These are phyloP conservation scores for Eidolon dupreanum DNA, from an alignment of 2,797 vertebrate genomes.

Conservation along the genomic window DNA sequence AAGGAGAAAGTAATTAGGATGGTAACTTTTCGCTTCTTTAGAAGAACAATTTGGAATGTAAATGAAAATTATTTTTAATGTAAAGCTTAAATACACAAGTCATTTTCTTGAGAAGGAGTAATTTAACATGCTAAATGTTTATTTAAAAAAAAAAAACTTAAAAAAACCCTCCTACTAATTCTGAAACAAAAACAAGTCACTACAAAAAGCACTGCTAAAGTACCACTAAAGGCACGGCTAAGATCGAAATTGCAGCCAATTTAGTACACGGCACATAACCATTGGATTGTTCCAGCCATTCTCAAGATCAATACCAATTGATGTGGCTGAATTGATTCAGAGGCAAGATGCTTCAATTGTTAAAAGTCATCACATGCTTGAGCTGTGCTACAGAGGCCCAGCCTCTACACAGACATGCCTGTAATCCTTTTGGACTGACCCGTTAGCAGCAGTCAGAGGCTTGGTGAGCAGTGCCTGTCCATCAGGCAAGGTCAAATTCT, in stretches of 20 bases:
- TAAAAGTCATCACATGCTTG: neutral
- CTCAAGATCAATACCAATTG: slow-evolving; percentile 50
- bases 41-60: slow-evolving; percentile 26
- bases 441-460: neutral
- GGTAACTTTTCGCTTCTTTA: neutral
- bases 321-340: slow-evolving; percentile 45
- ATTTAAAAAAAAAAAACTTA: slow-evolving; percentile 27
- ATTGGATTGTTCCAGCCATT: slow-evolving; percentile 27
- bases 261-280: neutral
- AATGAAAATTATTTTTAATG: slow-evolving; percentile 52
- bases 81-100: neutral
- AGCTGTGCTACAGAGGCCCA: neutral
- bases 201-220: neutral
- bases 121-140: slow-evolving; percentile 20
- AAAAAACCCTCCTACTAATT: neutral
- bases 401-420: neutral
- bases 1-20: slow-evolving; percentile 34
- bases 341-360: slow-evolving; percentile 30
- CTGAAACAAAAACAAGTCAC: slow-evolving; percentile 46
- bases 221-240: slow-evolving; percentile 44
- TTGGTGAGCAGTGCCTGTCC: neutral
- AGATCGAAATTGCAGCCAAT: neutral
- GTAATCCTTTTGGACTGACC: neutral
- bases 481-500: neutral
- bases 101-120: slow-evolving; percentile 7